These are phyloP conservation scores for Tympanuchus pallidicinctus DNA, from an alignment of 2,113 vertebrate species.

Conservation along the genomic window DNA sequence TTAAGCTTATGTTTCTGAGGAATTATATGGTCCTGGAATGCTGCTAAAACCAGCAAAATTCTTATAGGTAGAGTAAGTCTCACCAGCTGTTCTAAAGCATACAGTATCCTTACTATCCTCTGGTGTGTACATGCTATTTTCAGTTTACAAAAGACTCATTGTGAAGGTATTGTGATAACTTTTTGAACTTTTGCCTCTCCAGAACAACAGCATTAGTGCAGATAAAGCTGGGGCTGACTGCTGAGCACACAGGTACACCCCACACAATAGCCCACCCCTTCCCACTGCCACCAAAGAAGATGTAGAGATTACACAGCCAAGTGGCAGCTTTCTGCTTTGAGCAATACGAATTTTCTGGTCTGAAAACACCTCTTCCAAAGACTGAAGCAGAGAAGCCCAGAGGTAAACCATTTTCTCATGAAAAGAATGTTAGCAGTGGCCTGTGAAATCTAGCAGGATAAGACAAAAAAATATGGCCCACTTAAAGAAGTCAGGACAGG, in stretches of 20 bases:
- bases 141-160: not conserved
- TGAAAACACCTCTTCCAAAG: not conserved
- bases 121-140: not conserved
- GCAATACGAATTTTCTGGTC: not conserved
- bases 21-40: not conserved
- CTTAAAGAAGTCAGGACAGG: not conserved
- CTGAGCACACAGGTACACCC: not conserved
- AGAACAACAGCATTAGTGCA: not conserved
- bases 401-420: not conserved
- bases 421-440: not conserved
- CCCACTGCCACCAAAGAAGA: not conserved
- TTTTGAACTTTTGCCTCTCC: not conserved
- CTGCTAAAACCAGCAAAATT: constrained; percentile 13
- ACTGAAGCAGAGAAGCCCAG: not conserved
- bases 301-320: not conserved
- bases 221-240: not conserved
- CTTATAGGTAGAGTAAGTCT: not conserved
- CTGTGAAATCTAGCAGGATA: not conserved
- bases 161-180: not conserved
- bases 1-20: not conserved
- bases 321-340: not conserved
- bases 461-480: not conserved
- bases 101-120: not conserved
- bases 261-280: not conserved
- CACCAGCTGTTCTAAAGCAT: not conserved